phyloP scores from a whole-genome alignment of 1,140 invertebrate genomes.

The Papilio glaucus region DNA sequence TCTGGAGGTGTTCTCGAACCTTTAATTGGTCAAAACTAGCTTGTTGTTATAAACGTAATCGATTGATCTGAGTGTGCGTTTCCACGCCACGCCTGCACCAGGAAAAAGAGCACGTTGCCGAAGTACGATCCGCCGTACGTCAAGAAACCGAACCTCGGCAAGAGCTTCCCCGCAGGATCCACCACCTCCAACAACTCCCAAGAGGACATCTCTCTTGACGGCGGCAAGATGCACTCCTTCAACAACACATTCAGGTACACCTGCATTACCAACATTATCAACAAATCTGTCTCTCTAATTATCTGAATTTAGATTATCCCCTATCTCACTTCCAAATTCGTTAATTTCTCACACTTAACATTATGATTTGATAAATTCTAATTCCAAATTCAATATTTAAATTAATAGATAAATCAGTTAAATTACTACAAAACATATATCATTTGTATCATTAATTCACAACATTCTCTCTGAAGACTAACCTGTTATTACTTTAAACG shows the following conservation, averaged over 20 bases:
- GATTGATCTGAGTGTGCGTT: conserved; percentile 83
- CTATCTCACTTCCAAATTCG: conserved; percentile 9
- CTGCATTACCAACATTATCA: not conserved
- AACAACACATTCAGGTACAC: conserved; percentile 92
- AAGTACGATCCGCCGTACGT: conserved; percentile 94
- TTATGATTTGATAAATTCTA: not conserved
- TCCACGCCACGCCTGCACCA: conserved; percentile 81
- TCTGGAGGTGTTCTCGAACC: conserved; percentile 69
- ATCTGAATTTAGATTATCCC: conserved; percentile 25
- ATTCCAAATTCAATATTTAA: not conserved
- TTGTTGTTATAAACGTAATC: conserved; percentile 76
- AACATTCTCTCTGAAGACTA: conserved; percentile 8
- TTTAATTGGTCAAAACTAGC: conserved; percentile 48
- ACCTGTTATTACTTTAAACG: not conserved
- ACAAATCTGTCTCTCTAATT: conserved; percentile 45
- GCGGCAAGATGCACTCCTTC: conserved; percentile 90
- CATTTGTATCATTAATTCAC: conserved; percentile 1
- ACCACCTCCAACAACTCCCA: conserved; percentile 88
- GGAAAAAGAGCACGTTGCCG: conserved; percentile 94
- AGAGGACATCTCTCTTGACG: conserved; percentile 90
- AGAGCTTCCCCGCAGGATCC: conserved; percentile 86
- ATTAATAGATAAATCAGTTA: conserved; percentile 1
- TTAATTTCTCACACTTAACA: not conserved
- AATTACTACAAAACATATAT: not conserved
- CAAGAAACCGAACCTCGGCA: conserved; percentile 89